Base-by-base conservation (phyloP, 2,113 vertebrate genomes). In the Coptodon bakossiorum region DNA sequence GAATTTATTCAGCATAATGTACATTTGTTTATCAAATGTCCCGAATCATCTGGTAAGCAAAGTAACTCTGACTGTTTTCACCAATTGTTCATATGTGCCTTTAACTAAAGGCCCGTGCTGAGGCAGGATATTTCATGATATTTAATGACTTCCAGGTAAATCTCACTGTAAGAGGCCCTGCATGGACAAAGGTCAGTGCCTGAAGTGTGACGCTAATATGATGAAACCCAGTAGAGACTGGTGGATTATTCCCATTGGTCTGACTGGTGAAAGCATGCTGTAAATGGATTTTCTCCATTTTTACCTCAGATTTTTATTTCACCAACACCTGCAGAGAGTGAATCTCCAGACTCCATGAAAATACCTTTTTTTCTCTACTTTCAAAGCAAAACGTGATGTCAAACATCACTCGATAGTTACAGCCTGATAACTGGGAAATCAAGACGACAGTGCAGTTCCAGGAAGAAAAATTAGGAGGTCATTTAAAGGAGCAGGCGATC, bases 11-110 rank as follows among this genome's bases (percentile, higher is more conserved):
- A 63, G 3, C 29, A 63, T 63, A 63, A 63, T 0, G 6, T 34
- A 66, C 3, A 8, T 22, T 40, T 73, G 13, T 73, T 45, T 0
- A 45, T 73, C 68, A 45, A 45, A 45, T 16, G 0, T 9, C 38
- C 0, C 2, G 1, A 36, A 7, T 36, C 17, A 66, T 76, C 22
- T 29, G 9, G 9, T 11, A 71, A 24, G 0, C 0, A 16, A 45
- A 9, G 14, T 29, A 73, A 29, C 38, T 6, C 52, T 22, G 52
- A 53, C 52, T 22, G 52, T 56, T 56, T 10, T 9, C 19, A 9
- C 52, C 19, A n/a, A 53, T 53, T 45, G 24, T 19, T 29, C 8
- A 11, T 48, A 12, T 29, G 68, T 45, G 22, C 14, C 22, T 43
- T 73, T 17, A 27, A 73, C 9, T 40, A 43, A 76, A 29, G 71